A percentile compares a stretch with the other conserved stretches of the same genome.
Evolutionary conservation across 2,888 invertebrate genomes (phyloP).

Genomic region (Petrolisthes manimaculis): DNA sequence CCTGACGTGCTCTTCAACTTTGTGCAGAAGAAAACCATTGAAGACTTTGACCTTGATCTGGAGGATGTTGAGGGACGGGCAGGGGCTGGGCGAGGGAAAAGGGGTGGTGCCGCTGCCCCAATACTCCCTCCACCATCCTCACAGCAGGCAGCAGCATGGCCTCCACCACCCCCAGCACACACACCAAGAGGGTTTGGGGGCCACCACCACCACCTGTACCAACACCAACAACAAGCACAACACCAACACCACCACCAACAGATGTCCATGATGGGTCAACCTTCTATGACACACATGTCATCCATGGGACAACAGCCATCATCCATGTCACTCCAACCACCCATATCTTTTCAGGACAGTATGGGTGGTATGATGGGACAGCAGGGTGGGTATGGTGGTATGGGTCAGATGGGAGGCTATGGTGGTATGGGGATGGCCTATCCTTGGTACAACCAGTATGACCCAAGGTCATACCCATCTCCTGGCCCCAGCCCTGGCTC

Average conservation of each 20-base stretch:
- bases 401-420: conserved; percentile 40
- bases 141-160: background rate
- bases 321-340: conserved; percentile 18
- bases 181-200: background rate
- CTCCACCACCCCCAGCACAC: background rate
- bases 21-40: conserved; percentile 82
- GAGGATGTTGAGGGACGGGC: conserved; percentile 78
- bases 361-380: conserved; percentile 41
- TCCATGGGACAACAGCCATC: conserved; percentile 35
- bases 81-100: background rate
- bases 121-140: background rate
- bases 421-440: conserved; percentile 47
- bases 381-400: conserved; percentile 17
- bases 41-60: conserved; percentile 82
- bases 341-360: conserved; percentile 22
- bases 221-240: background rate
- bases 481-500: background rate
- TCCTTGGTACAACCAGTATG: conserved; percentile 50
- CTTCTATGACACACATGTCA: conserved; percentile 11
- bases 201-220: background rate
- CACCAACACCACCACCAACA: background rate
- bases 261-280: background rate
- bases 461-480: conserved; percentile 36
- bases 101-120: background rate
- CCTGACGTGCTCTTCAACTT: conserved; percentile 92